Conservation (phyloP, 1,140 invertebrate species). For the Drosophila insularis region DNA sequence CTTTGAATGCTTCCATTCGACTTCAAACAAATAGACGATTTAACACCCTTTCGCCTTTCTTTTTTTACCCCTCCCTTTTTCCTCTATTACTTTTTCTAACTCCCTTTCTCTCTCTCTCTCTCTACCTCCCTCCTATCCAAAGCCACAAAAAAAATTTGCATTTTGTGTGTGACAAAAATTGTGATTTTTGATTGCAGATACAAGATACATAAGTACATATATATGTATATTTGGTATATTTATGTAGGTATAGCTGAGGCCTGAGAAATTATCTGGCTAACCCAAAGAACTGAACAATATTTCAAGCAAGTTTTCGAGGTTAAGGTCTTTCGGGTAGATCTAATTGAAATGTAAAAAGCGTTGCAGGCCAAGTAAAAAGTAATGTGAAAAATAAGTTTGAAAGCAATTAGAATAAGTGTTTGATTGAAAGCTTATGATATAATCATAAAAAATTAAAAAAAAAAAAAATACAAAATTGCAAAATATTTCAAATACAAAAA, state of each 20-base stretch:
- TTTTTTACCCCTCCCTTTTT: slow-evolving; percentile 38
- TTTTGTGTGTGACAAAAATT: slow-evolving; percentile 59
- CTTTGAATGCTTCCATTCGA: slow-evolving; percentile 12
- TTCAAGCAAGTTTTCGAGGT: slow-evolving; percentile 41
- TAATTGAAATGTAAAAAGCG: slow-evolving; percentile 53
- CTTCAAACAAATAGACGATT: slow-evolving; percentile 43
- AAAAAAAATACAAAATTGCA: background rate
- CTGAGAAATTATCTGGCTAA: slow-evolving; percentile 36
- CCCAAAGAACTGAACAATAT: slow-evolving; percentile 34
- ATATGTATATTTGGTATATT: background rate
- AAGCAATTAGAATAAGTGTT: slow-evolving; percentile 9
- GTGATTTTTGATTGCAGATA: slow-evolving; percentile 56
- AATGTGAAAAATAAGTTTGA: slow-evolving; percentile 2
- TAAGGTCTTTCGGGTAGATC: slow-evolving; percentile 49
- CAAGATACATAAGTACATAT: background rate
- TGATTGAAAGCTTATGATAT: slow-evolving; percentile 46
- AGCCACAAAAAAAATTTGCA: slow-evolving; percentile 46
- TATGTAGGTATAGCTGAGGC: background rate
- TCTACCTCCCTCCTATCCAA: background rate
- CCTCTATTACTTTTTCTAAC: background rate
- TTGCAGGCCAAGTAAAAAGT: slow-evolving; percentile 23
- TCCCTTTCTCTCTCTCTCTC: background rate
- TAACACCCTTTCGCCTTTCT: slow-evolving; percentile 65
- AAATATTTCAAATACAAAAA: background rate
- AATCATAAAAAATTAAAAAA: slow-evolving; percentile 24